phyloP scores from a whole-genome alignment of 2,888 invertebrate genomes.

The Fragum sueziense region DNA sequence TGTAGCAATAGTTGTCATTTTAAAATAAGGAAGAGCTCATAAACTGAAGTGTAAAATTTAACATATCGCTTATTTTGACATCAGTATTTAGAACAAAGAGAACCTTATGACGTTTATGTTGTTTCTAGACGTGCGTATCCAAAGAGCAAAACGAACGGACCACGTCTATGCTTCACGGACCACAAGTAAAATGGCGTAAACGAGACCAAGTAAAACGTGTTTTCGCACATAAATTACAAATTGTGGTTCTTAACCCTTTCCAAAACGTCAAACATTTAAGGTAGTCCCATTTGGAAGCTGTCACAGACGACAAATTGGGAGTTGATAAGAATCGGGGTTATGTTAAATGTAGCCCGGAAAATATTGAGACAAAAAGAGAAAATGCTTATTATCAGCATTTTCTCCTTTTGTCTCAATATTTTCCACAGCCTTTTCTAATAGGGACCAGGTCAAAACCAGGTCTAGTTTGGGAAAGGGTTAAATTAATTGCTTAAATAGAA shows the following conservation, averaged over 20 bases:
- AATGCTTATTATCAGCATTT: too few relatives aligned
- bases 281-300: too few relatives aligned
- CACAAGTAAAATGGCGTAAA: conserved; percentile 12
- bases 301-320: too few relatives aligned
- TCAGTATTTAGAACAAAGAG: conserved; percentile 32
- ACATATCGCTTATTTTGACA: conserved; percentile 11
- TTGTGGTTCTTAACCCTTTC: conserved; percentile 7
- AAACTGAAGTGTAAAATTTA: background rate
- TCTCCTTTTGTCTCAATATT: too few relatives aligned
- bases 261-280: too few relatives aligned
- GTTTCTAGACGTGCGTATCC: conserved; percentile 15
- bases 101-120: conserved; percentile 35
- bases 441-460: too few relatives aligned
- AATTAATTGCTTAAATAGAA: conserved; percentile 15
- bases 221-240: conserved; percentile 17
- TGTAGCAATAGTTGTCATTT: conserved; percentile 2
- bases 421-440: too few relatives aligned
- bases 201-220: conserved; percentile 6
- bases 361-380: too few relatives aligned
- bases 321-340: too few relatives aligned
- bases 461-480: too few relatives aligned
- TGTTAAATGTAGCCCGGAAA: too few relatives aligned
- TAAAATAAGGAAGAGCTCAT: conserved; percentile 11
- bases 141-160: conserved; percentile 7
- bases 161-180: background rate